Base-by-base conservation (phyloP, 2,888 invertebrate species). In the Autographa pulchrina region DNA sequence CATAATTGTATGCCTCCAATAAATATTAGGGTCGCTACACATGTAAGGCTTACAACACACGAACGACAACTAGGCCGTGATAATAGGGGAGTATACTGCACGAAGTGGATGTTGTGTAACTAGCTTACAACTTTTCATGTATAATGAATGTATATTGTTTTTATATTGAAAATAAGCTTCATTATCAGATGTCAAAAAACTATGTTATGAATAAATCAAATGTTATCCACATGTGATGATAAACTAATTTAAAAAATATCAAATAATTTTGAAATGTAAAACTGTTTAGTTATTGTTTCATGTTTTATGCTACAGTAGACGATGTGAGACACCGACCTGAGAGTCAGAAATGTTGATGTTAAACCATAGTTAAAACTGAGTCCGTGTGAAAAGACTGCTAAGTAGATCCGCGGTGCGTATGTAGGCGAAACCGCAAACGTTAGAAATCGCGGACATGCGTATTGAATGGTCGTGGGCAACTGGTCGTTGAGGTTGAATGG, bases 41-140 rank as follows among this genome's bases (percentile, higher is more conserved):
- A 88, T 85, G 84, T 90, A 87, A 88, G 87, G 89, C 85, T 94
- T 94, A 85, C 93, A 88, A 86, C 92, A 94, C 88, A 87, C 85
- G 71, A 70, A 80, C 84, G 89, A 70, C 90, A 92, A 94, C 90
- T 93, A 89, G 93, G 91, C 91, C 94, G 94, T 90, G 90, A 91
- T 93, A 94, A 93, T 92, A 89, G 89, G 83, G 87, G 88, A 88
- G 86, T 83, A 83, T 87, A 88, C 84, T 87, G 81, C 88, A 89
- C 86, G 84, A 72, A 79, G 80, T 81, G 69, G 84, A 74, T 73
- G 74, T 89, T 89, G 85, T 84, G 88, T 78, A 89, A 88, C 81
- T 75, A 72, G 67, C 83, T 75, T 81, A 80, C 75, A n/a, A 32
- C 61, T 80, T 80, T 74, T 65, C 65, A 69, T 71, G 41, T 78